Evolutionary conservation across 2,888 invertebrate genomes (phyloP), one percentile per base, ranked within the genome.

Genomic region (Stegophylla sp.): DNA sequence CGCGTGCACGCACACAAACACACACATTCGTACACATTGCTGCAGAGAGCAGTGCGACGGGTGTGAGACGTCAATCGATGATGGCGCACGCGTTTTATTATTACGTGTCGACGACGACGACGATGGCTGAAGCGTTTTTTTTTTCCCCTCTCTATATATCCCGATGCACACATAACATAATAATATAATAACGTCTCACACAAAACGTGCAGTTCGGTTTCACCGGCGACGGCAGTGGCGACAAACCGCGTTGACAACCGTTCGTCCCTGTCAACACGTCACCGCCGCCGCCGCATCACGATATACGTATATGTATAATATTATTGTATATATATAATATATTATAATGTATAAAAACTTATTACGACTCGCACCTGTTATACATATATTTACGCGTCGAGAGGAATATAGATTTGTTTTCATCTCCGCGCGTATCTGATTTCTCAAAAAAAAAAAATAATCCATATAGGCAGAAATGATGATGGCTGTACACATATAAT

Each of bases 11-110:
- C 34, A 26, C 53, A 53, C 20, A 17, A 4, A 23, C 17, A 13
- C n/a, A 59, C n/a, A n/a, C n/a, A n/a, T n/a, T n/a, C n/a, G 34
- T 7, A 34, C 34, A 5, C 12, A 26, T 5, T 7, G 7, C 41
- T 13, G 69, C 77, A 71, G 79, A n/a, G n/a, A n/a, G 17, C 12
- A 26, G 12, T 7, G 7, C 41, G 20, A 77, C 77, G 79, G 79
- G 61, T 79, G 79, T 48, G 41, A 79, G 41, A 71, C 69, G 69
- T 79, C 79, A 79, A 79, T 79, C 77, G 77, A 79, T 69, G 77
- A 79, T 71, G 61, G 51, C 48, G 51, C 9, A 26, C 67, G 77
- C 66, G 64, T 66, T 67, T 77, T 76, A 77, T 77, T 69, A 77
- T 69, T 67, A 76, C 34, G 67, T 75, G 74, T 48, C 48, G 75